Evolutionary conservation across 2,113 vertebrate species (phyloP).

Genomic region (Glaucidium brasilianum): DNA sequence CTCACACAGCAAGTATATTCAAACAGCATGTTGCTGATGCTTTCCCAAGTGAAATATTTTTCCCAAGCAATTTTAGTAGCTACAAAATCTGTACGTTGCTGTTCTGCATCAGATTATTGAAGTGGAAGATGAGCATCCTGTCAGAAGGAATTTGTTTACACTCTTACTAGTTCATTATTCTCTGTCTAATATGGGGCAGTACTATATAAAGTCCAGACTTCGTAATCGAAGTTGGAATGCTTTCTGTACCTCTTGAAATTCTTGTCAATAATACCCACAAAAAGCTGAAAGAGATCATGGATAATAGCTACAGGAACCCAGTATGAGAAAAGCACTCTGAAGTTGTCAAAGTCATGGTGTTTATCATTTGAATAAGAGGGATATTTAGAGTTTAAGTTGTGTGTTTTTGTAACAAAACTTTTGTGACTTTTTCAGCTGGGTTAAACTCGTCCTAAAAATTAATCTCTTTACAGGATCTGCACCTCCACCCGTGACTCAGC

Average conservation of each 20-base stretch:
- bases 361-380: not conserved
- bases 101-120: not conserved
- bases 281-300: not conserved
- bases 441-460: not conserved
- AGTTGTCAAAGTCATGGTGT: not conserved
- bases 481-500: constrained; percentile 74
- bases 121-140: not conserved
- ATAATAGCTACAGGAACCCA: not conserved
- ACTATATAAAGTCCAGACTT: not conserved
- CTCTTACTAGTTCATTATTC: not conserved
- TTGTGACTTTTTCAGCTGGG: not conserved
- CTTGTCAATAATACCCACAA: not conserved
- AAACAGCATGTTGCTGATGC: not conserved
- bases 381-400: not conserved
- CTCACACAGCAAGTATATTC: not conserved
- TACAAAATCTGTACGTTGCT: not conserved
- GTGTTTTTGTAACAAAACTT: not conserved
- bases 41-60: not conserved
- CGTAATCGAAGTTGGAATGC: not conserved
- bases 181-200: not conserved
- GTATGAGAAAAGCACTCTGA: not conserved
- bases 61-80: not conserved
- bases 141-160: not conserved
- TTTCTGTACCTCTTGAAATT: not conserved
- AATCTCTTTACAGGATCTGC: constrained; percentile 69